These are phyloP conservation scores for Mola mola DNA, from an alignment of 2,113 vertebrate species.

Conservation along the genomic window DNA sequence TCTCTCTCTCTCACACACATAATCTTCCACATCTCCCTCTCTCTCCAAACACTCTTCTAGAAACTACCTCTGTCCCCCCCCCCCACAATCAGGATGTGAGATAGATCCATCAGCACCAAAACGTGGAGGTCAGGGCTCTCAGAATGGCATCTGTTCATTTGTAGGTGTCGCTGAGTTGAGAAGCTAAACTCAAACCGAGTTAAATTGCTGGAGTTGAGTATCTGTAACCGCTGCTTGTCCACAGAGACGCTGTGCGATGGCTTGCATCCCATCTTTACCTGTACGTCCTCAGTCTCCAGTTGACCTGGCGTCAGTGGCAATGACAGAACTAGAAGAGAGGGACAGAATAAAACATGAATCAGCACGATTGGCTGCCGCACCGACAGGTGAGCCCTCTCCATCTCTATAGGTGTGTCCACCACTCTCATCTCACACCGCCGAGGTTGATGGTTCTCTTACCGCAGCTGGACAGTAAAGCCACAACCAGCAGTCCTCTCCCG, in stretches of 20 bases:
- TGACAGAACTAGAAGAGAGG: conserved; percentile 67
- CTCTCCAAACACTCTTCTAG: conserved; percentile 4
- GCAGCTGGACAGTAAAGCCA: conserved; percentile 66
- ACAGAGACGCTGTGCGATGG: too few relatives aligned
- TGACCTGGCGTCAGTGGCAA: conserved; percentile 74
- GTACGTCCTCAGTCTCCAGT: conserved; percentile 76
- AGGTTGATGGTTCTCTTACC: conserved; percentile 63
- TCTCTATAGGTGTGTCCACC: conserved; percentile 13
- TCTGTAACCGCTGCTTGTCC: too few relatives aligned
- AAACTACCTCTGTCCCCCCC: conserved; percentile 8
- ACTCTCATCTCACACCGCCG: conserved; percentile 15
- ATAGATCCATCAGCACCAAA: conserved; percentile 13
- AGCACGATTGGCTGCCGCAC: conserved; percentile 17
- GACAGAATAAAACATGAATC: not conserved
- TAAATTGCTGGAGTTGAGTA: too few relatives aligned
- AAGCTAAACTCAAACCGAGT: too few relatives aligned
- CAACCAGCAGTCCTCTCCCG: conserved; percentile 62
- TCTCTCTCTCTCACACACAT: not conserved
- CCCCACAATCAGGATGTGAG: conserved; percentile 6
- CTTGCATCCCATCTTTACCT: too few relatives aligned
- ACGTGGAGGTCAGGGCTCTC: conserved; percentile 26
- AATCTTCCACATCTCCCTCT: not conserved
- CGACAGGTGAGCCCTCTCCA: conserved; percentile 29
- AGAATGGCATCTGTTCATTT: conserved; percentile 51
- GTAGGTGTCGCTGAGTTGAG: too few relatives aligned